These are phyloP conservation scores for Tympanoctomys barrerae DNA, from an alignment of 2,797 vertebrate genomes.

Conservation along the genomic window DNA sequence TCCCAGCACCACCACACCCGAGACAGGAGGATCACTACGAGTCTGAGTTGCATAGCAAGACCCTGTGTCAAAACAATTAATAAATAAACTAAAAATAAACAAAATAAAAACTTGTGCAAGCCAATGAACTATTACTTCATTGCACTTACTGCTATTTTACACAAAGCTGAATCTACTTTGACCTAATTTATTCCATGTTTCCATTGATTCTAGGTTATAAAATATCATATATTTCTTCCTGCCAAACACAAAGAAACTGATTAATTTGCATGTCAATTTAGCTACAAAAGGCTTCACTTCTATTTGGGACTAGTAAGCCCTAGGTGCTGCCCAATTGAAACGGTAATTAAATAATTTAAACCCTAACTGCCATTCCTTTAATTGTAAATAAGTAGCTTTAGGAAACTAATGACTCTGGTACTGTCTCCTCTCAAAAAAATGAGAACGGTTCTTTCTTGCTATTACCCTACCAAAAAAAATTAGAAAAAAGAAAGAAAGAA, in stretches of 20 bases:
- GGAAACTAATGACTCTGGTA: constrained; percentile 21
- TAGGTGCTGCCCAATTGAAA: constrained; percentile 20
- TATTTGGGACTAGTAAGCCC: constrained; percentile 6
- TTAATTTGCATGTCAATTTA: constrained; percentile 36
- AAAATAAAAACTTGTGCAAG: not conserved
- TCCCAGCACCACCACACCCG: no score
- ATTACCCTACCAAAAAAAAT: constrained; percentile 2
- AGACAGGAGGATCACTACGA: no score
- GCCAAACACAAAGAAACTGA: constrained; percentile 28
- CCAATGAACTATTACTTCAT: not conserved
- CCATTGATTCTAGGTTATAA: not conserved
- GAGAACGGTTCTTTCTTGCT: constrained; percentile 18
- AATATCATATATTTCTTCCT: constrained; percentile 12
- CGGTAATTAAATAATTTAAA: constrained; percentile 58
- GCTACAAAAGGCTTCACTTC: constrained; percentile 27
- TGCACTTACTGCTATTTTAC: not conserved
- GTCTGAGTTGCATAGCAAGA: no score
- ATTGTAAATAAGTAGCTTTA: constrained; percentile 72
- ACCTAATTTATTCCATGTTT: constrained; percentile 31
- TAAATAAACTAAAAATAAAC: no score
- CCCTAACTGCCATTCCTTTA: constrained; percentile 73
- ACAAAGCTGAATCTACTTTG: not conserved
- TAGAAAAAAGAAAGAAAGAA: constrained; percentile 37
- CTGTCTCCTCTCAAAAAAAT: constrained; percentile 54
- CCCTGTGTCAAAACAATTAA: no score